Evolutionary conservation across 1,140 invertebrate genomes (phyloP).

Genomic region (Vollenhovia emeryi): DNA sequence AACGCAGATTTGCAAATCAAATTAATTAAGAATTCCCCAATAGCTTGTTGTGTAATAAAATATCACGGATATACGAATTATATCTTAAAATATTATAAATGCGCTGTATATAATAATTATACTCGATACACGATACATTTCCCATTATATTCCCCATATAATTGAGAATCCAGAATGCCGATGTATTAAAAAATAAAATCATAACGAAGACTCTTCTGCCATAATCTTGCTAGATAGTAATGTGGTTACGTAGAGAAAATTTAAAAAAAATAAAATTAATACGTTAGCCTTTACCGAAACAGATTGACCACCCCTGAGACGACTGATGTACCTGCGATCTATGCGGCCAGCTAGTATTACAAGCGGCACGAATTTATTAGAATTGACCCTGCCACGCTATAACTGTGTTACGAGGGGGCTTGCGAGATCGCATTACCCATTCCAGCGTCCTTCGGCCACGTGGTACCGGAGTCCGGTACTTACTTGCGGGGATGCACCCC

Average conservation of each 20-base stretch:
- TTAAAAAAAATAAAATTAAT: too few species aligned
- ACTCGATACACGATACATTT: not conserved
- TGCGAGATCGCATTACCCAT: constrained; percentile 61
- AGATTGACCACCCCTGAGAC: constrained; percentile 21
- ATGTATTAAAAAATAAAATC: not conserved
- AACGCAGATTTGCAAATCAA: not conserved
- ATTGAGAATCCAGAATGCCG: not conserved
- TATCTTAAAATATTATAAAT: not conserved
- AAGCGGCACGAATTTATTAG: constrained; percentile 61
- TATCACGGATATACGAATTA: too few species aligned
- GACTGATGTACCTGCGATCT: constrained; percentile 33
- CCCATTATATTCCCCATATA: not conserved
- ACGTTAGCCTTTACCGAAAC: too few species aligned
- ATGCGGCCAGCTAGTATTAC: constrained; percentile 54
- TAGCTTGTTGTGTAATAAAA: not conserved
- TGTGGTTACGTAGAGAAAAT: too few species aligned
- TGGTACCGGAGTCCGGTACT: constrained; percentile 3
- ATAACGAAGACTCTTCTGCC: not conserved
- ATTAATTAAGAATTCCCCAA: not conserved
- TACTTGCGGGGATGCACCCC: not conserved
- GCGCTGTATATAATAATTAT: not conserved
- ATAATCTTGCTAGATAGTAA: not conserved
- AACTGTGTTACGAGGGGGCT: constrained; percentile 61
- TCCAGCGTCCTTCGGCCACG: not conserved
- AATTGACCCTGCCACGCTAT: constrained; percentile 47